Base-by-base conservation (phyloP, 2,797 vertebrate species). In the Aulostomus chinensis region DNA sequence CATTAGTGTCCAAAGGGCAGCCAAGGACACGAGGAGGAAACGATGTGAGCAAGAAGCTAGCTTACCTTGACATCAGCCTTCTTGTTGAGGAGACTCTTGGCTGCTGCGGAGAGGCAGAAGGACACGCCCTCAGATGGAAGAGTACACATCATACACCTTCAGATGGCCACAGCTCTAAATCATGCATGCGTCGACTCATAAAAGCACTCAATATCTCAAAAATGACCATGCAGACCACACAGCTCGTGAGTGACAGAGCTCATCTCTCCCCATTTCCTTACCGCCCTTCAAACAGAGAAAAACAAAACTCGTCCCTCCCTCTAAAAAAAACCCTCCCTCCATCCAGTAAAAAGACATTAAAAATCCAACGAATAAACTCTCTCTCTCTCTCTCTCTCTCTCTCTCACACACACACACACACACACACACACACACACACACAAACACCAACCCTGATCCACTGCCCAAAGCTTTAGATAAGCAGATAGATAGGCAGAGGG, bases 41-140 rank as follows among this genome's bases (percentile, higher is more conserved):
- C 7, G 3, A 34, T 3, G 28, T 4, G 7, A 12, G 15, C 28
- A 29, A 2, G 7, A 2, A 45, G 49, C 38, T 3, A 3, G 51
- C 88, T 84, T 81, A 93, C 91, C 89, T 93, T 92, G 75, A 89
- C 87, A 36, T 93, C 91, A 15, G 88, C 82, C 87, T 93, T 93
- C 87, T 93, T 92, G 87, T 90, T 92, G 68, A 93, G 90, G 71
- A 93, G 87, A 73, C 91, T 91, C 89, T 92, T 93, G 84, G 91
- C 91, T 91, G 88, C 90, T 90, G 88, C 70, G 50, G 88, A 90
- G 45, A 89, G 69, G 74, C 86, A 91, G 80, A 89, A 86, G 11
- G 87, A 86, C 48, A 88, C 69, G 34, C 73, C 73, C 51, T 89
- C 84, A 87, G 85, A 78, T 3, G 76, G 81, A 13, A 87, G 76